A percentile compares a stretch with the other conserved stretches of the same genome.
phyloP scores from a whole-genome alignment of 2,888 invertebrate genomes.

The Cinara cedri region DNA sequence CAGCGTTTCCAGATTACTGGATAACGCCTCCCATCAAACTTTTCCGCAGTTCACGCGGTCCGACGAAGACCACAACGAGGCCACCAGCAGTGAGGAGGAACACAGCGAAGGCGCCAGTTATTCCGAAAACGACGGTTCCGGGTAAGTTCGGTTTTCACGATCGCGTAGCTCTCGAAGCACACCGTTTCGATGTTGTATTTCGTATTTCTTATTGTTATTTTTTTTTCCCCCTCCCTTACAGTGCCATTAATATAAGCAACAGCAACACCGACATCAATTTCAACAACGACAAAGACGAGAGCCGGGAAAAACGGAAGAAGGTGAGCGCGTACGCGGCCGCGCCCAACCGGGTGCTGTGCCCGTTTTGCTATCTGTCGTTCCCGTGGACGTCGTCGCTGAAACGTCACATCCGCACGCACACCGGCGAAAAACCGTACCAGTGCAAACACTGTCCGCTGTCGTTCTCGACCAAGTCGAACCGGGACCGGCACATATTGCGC shows the following conservation, averaged over 20 bases:
- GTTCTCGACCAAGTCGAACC: conserved; percentile 96
- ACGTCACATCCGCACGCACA: conserved; percentile 94
- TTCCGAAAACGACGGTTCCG: conserved; percentile 48
- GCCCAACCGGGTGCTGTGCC: conserved; percentile 91
- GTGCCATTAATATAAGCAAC: conserved; percentile 61
- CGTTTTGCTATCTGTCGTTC: conserved; percentile 91
- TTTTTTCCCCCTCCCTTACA: neutral
- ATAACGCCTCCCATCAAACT: conserved; percentile 72
- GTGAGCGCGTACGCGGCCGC: conserved; percentile 94
- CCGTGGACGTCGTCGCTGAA: conserved; percentile 96
- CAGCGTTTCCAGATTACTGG: conserved; percentile 76
- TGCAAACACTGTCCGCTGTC: conserved; percentile 91
- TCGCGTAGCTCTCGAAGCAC: too few relatives aligned
- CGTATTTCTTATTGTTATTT: neutral
- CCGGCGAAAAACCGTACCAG: conserved; percentile 94
- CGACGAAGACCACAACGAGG: conserved; percentile 61
- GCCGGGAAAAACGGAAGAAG: conserved; percentile 69
- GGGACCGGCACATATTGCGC: conserved; percentile 84
- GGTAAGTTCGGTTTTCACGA: conserved; percentile 14
- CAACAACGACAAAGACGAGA: conserved; percentile 62
- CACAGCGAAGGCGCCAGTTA: conserved; percentile 39
- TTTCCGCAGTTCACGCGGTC: conserved; percentile 71
- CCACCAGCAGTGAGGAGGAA: conserved; percentile 77
- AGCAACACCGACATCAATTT: conserved; percentile 63
- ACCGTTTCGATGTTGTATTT: too few relatives aligned